Evolutionary conservation across 2,113 vertebrate genomes (phyloP).

Genomic region (Myrmophylax atrothorax): DNA sequence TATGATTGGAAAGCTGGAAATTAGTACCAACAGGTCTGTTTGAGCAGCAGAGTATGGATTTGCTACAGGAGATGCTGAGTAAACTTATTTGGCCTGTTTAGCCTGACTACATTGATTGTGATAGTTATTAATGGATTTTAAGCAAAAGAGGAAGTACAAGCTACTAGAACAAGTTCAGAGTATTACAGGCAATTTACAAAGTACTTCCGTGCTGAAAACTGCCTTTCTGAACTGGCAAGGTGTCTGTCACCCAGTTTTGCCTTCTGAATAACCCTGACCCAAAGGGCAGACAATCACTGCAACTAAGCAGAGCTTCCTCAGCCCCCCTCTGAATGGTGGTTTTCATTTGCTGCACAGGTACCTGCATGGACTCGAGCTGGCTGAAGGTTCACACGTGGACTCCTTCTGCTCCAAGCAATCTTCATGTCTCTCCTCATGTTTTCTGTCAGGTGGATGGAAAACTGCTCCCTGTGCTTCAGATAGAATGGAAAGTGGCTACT

Average conservation of each 20-base stretch:
- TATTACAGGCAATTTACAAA: background rate
- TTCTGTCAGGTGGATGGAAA: constrained; percentile 28
- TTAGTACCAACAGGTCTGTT: background rate
- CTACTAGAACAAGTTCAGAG: background rate
- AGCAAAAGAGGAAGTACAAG: background rate
- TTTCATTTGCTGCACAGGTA: constrained; percentile 62
- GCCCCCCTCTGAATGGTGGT: background rate
- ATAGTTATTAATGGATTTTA: background rate
- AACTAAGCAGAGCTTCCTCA: background rate
- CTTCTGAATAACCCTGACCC: background rate
- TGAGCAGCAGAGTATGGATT: background rate
- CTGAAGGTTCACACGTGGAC: constrained; percentile 54
- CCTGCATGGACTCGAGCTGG: constrained; percentile 76
- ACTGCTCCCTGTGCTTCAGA: constrained; percentile 60
- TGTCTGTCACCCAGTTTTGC: background rate
- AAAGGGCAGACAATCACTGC: background rate
- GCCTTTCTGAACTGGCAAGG: background rate
- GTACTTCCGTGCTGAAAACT: background rate
- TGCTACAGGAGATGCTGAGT: background rate
- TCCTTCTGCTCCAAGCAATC: constrained; percentile 72
- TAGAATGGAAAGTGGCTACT: constrained; percentile 74
- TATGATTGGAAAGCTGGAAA: background rate
- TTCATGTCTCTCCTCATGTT: constrained; percentile 42
- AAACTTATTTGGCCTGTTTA: background rate
- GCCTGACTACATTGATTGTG: background rate